Percentiles rank a stretch among this genome's conserved stretches.
Conservation (phyloP, 2,888 invertebrate species). For the Cephus rjabovi region DNA sequence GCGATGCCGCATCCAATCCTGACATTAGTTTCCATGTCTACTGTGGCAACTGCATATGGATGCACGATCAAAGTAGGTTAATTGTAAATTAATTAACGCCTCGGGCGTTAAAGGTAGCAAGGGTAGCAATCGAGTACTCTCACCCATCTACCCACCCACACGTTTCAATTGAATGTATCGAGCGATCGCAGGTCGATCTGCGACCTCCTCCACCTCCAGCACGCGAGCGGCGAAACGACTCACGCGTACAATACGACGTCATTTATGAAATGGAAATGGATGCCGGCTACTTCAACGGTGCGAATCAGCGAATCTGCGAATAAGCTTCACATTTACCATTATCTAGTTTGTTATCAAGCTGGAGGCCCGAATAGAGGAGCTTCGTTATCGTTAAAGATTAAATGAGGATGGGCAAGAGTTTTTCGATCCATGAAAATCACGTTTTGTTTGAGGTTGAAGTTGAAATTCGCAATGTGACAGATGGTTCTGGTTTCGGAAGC, state of each 20-base stretch:
- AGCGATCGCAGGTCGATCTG: too few species aligned
- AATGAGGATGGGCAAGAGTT: background rate
- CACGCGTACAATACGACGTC: too few species aligned
- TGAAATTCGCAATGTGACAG: too few species aligned
- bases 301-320: too few species aligned
- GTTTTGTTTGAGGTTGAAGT: background rate
- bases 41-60: conserved; percentile 11
- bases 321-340: background rate
- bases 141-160: background rate
- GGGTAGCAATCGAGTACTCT: background rate
- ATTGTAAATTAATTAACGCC: conserved; percentile 33
- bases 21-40: background rate
- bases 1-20: background rate
- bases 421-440: background rate
- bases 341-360: too few species aligned
- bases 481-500: background rate
- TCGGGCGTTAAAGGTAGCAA: conserved; percentile 2
- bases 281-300: too few species aligned
- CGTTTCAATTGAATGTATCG: background rate
- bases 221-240: too few species aligned
- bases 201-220: too few species aligned
- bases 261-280: background rate
- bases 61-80: conserved; percentile 33
- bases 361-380: too few species aligned
- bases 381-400: background rate